phyloP scores from a whole-genome alignment of 92 coral and sea anemone genomes.

The Isaurus tuberculatus region DNA sequence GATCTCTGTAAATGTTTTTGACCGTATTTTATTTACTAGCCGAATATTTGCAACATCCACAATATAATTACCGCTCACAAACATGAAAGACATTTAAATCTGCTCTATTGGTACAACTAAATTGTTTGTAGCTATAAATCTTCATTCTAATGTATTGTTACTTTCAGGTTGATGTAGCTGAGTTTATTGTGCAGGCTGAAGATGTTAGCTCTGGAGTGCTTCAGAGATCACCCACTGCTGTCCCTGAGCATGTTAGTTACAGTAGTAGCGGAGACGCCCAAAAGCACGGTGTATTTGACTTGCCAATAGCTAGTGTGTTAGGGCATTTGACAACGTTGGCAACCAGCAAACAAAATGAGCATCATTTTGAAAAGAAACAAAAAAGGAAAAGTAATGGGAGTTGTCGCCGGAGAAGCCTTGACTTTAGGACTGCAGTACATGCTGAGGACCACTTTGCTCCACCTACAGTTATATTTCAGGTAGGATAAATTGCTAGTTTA shows the following conservation, averaged over 20 bases:
- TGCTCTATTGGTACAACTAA: no score
- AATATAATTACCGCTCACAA: no score
- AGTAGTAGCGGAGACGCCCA: constrained; percentile 53
- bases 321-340: constrained; percentile 68
- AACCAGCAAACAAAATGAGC: constrained; percentile 46
- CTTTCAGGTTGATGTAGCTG: constrained; percentile 73
- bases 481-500: neutral
- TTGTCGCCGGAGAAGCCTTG: constrained; percentile 69
- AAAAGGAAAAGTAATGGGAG: constrained; percentile 58
- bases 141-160: neutral
- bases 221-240: constrained; percentile 32
- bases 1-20: no score
- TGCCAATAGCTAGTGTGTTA: constrained; percentile 84
- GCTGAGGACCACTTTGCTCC: constrained; percentile 96
- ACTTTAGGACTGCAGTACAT: constrained; percentile 77
- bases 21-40: no score
- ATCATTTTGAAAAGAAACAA: constrained; percentile 50
- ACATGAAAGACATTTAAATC: no score
- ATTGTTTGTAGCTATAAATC: no score
- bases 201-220: constrained; percentile 59
- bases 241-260: constrained; percentile 55
- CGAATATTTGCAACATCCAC: no score
- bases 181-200: constrained; percentile 76
- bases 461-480: constrained; percentile 97
- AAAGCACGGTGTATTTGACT: constrained; percentile 79